These are phyloP conservation scores for Drosophila quasianomalipes DNA, from an alignment of 2,888 invertebrate genomes.

Conservation along the genomic window DNA sequence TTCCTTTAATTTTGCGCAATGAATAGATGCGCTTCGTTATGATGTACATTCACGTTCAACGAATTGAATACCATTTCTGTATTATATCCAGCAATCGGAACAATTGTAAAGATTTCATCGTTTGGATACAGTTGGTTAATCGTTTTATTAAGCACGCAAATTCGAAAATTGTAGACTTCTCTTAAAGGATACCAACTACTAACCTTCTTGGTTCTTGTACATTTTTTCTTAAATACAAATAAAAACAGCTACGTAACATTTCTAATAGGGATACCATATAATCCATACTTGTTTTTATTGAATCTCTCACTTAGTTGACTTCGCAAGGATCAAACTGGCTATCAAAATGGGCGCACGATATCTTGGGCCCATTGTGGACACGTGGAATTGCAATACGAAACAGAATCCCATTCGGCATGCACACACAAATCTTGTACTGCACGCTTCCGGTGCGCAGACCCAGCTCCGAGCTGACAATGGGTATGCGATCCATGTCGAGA, in stretches of 20 bases:
- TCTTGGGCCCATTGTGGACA: constrained; percentile 83
- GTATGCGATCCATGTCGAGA: constrained; percentile 90
- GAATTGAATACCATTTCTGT: constrained; percentile 65
- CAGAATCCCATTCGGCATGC: constrained; percentile 94
- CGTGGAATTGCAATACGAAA: constrained; percentile 91
- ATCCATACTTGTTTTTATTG: constrained; percentile 27
- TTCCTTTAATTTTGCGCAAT: constrained; percentile 26
- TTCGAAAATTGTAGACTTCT: constrained; percentile 31
- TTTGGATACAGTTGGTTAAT: constrained; percentile 42
- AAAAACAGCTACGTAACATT: constrained; percentile 55
- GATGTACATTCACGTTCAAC: constrained; percentile 64
- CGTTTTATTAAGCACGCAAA: constrained; percentile 44
- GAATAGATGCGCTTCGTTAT: constrained; percentile 35
- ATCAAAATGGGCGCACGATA: constrained; percentile 84
- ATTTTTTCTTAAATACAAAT: constrained; percentile 64
- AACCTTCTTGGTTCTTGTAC: constrained; percentile 55
- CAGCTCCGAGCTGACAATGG: constrained; percentile 87
- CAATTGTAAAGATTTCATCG: constrained; percentile 35
- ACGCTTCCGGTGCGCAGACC: constrained; percentile 86
- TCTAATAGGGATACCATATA: constrained; percentile 55
- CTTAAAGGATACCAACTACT: constrained; percentile 50
- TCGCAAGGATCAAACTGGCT: constrained; percentile 83
- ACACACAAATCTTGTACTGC: constrained; percentile 95
- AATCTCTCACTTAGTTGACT: constrained; percentile 40
- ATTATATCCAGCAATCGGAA: constrained; percentile 64